Conservation (phyloP, 2,113 vertebrate genomes). For the Hippocampus mohnikei region DNA sequence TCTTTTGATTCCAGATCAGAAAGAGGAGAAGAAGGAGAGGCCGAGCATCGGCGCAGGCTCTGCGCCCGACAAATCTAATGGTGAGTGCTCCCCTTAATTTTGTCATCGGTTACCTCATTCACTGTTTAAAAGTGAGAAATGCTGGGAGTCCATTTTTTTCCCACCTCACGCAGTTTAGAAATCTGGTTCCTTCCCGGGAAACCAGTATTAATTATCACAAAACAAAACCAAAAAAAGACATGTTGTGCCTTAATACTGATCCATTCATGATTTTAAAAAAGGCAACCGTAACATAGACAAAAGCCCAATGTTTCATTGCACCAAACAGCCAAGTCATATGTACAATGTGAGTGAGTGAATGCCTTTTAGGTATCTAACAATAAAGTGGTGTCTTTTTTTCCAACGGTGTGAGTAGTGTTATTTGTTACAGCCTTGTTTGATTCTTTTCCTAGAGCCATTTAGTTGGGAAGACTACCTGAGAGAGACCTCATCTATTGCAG, state of each 20-base stretch:
- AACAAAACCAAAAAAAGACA: background rate
- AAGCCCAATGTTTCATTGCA: no score
- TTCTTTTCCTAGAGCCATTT: conserved; percentile 75
- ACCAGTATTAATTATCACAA: background rate
- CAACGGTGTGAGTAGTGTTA: background rate
- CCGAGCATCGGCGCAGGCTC: conserved; percentile 57
- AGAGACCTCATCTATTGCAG: conserved; percentile 83
- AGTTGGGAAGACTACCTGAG: conserved; percentile 92
- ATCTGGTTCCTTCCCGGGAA: background rate
- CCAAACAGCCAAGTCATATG: no score
- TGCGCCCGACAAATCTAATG: conserved; percentile 65
- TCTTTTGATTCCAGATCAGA: conserved; percentile 65
- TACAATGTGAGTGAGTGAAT: background rate
- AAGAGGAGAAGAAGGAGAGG: conserved; percentile 68
- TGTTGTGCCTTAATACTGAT: background rate
- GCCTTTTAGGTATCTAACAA: background rate
- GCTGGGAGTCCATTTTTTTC: background rate
- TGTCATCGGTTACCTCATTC: background rate
- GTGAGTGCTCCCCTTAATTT: conserved; percentile 27
- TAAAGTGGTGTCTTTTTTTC: background rate
- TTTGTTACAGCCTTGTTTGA: background rate
- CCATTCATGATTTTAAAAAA: no score
- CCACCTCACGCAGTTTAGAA: background rate
- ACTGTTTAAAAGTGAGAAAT: background rate
- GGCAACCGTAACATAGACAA: no score